Conservation (phyloP, 1,140 invertebrate species). For the Habropoda laboriosa region DNA sequence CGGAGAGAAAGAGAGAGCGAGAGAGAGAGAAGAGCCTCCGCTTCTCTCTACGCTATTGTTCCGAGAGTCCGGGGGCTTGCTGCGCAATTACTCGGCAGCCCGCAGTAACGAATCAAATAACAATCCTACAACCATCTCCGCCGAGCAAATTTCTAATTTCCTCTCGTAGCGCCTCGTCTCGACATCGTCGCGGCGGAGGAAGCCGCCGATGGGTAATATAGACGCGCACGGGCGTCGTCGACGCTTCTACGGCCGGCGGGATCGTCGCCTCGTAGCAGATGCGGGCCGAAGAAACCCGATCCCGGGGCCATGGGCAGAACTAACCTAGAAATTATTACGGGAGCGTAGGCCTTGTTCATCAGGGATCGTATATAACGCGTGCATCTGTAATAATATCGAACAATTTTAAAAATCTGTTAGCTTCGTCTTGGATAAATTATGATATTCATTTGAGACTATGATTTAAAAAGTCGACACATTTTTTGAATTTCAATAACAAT, state of each 20-base stretch:
- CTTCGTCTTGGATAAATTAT: no score
- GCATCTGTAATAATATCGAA: no score
- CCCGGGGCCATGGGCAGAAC: not conserved
- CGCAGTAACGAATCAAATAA: constrained; percentile 43
- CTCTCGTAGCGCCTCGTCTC: constrained; percentile 52
- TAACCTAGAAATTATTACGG: not conserved
- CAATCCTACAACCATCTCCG: constrained; percentile 39
- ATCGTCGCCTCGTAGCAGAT: not conserved
- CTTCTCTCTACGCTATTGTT: constrained; percentile 28
- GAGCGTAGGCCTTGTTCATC: no score
- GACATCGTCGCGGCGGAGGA: constrained; percentile 24
- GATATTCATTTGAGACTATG: no score
- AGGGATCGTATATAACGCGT: no score
- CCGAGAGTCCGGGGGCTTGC: constrained; percentile 14
- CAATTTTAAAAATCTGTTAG: no score
- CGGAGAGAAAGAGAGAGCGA: no score
- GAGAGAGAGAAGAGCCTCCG: no score
- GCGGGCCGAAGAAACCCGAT: constrained; percentile 4
- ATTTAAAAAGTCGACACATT: no score
- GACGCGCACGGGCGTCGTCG: constrained; percentile 24
- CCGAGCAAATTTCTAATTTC: constrained; percentile 61
- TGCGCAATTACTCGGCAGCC: constrained; percentile 37
- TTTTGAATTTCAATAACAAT: no score
- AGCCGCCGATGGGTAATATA: constrained; percentile 24
- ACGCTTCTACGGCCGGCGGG: constrained; percentile 18